Base-by-base conservation (phyloP, 2,113 vertebrate genomes). In the Tragelaphus buxtoni region DNA sequence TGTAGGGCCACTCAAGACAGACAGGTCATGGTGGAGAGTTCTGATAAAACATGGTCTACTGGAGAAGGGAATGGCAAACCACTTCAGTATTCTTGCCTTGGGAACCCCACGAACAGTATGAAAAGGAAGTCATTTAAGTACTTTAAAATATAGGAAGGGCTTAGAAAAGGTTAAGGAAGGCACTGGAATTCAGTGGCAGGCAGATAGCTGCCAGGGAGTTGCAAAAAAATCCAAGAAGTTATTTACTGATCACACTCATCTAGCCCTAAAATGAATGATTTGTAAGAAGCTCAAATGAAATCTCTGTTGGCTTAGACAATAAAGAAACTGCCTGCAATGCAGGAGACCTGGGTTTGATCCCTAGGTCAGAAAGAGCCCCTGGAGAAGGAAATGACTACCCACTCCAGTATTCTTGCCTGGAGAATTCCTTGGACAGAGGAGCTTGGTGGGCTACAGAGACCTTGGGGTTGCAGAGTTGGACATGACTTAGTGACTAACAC, bases 261-360 rank as follows among this genome's bases (percentile, higher is more conserved):
- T 76, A 55, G 6, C 11, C 47, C 55, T 77, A 10, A 55, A 28
- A 30, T 89, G 93, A 74, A 22, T 11, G 22, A 22, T 60, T 45
- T 60, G 18, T 32, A 72, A 55, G 18, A 69, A 32, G 18, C 5
- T 69, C n/a, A 35, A 11, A 69, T 69, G 65, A 69, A 22, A 39
- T 69, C 65, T 69, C n/a, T 69, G n/a, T 10, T 39, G n/a, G 17
- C 18, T 22, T 69, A 69, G n/a, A 18, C 18, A 69, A n/a, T 22
- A 39, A 69, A 39, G n/a, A 69, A 69, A 10, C 18, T 69, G 18
- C n/a, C 18, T 69, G 65, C n/a, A 39, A 69, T 69, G 18, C n/a
- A 69, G n/a, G n/a, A 39, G n/a, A 39, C 18, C 9, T 2, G 2
- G n/a, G 18, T 69, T 69, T 0, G 4, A 22, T 69, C 65, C n/a